phyloP scores from a whole-genome alignment of 2,113 vertebrate species.

The Globicephala melas region DNA sequence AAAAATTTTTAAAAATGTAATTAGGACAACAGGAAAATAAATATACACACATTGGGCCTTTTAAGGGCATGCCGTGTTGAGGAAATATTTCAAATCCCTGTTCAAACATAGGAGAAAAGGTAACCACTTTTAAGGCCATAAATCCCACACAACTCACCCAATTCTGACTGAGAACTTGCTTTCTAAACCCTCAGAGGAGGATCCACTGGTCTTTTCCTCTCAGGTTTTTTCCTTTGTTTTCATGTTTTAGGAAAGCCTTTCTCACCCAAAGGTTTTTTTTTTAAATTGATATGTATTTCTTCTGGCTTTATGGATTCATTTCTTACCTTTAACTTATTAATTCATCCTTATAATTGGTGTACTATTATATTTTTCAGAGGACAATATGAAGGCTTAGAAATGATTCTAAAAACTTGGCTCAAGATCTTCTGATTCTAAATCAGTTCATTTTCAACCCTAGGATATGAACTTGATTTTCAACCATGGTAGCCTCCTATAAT shows the following conservation, averaged over 20 bases:
- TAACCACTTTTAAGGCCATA: not conserved
- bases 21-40: not conserved
- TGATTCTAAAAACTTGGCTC: slow-evolving; percentile 8
- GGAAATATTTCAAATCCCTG: not conserved
- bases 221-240: not conserved
- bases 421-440: not conserved
- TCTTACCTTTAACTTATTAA: slow-evolving; percentile 24
- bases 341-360: not conserved
- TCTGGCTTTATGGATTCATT: not conserved
- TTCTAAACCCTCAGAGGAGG: not conserved
- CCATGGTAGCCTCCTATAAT: not conserved
- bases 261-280: not conserved
- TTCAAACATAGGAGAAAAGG: not conserved
- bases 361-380: not conserved
- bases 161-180: not conserved
- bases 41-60: not conserved
- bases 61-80: not conserved
- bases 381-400: not conserved
- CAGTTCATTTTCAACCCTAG: not conserved
- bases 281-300: not conserved
- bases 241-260: not conserved
- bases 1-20: not conserved
- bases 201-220: not conserved
- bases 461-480: slow-evolving; percentile 5
- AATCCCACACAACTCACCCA: not conserved